A percentile compares a stretch with the other conserved stretches of the same genome.
Conservation (phyloP, 2,888 invertebrate genomes). For the Melanostoma scalare region DNA sequence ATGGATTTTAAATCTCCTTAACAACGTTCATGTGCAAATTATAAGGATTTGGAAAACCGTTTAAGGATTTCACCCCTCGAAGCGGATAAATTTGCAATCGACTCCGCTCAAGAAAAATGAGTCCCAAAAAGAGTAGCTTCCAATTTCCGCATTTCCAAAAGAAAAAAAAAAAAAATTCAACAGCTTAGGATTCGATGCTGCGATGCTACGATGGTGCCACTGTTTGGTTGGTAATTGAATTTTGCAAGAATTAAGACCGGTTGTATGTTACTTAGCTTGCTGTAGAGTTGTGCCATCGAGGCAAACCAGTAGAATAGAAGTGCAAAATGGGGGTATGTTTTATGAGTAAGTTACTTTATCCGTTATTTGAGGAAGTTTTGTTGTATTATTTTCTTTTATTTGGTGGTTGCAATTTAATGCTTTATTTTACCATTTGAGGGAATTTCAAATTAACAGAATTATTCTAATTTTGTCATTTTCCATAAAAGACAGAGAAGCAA, state of each 20-base stretch:
- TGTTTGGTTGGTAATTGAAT: constrained; percentile 61
- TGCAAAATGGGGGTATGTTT: constrained; percentile 37
- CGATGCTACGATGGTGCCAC: background rate
- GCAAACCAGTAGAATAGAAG: background rate
- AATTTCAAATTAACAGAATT: constrained; percentile 58
- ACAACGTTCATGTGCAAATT: constrained; percentile 28
- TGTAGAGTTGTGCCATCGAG: constrained; percentile 8
- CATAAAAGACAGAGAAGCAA: background rate
- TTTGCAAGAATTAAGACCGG: constrained; percentile 61
- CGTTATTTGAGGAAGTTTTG: constrained; percentile 35
- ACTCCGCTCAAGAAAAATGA: constrained; percentile 27
- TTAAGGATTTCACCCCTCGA: constrained; percentile 50
- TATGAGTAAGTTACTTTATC: constrained; percentile 42
- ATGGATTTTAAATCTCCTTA: constrained; percentile 50
- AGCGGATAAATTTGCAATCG: constrained; percentile 62
- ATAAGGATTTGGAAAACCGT: constrained; percentile 58
- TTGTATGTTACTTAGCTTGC: constrained; percentile 15
- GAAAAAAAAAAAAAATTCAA: no score
- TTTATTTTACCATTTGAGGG: constrained; percentile 55
- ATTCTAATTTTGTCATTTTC: constrained; percentile 36
- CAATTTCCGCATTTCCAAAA: constrained; percentile 36
- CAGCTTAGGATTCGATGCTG: background rate
- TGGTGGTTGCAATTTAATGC: constrained; percentile 59
- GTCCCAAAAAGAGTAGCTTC: constrained; percentile 27
- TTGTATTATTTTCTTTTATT: constrained; percentile 58